These are phyloP conservation scores for Tragelaphus eurycerus DNA, from an alignment of 2,797 vertebrate genomes.

Conservation along the genomic window DNA sequence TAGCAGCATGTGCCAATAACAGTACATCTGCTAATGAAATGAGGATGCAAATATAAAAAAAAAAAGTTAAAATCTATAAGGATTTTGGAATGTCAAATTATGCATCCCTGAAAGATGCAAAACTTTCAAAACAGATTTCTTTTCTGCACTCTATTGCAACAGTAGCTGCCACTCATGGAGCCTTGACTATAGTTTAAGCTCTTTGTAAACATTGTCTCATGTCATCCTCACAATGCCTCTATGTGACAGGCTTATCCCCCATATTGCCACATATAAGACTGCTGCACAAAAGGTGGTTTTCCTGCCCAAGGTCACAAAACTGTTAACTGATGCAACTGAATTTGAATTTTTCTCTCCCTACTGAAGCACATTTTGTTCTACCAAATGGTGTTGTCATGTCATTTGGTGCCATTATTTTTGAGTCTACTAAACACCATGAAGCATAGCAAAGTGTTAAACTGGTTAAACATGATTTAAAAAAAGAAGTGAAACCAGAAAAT, in stretches of 20 bases:
- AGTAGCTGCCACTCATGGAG: neutral
- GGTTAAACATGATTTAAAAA: neutral
- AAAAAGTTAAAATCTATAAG: neutral
- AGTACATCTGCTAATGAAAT: slow-evolving; percentile 47
- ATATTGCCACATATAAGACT: neutral
- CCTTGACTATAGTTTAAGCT: fast-evolving
- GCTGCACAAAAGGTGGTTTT: neutral
- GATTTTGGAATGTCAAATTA: slow-evolving; percentile 31
- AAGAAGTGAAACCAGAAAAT: neutral
- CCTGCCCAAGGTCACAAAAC: neutral
- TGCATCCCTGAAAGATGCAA: neutral
- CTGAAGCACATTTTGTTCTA: neutral
- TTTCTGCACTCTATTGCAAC: neutral
- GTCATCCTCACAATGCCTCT: too few species aligned
- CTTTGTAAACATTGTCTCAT: neutral
- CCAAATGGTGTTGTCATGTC: neutral
- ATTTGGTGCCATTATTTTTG: neutral
- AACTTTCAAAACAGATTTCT: neutral
- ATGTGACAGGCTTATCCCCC: neutral
- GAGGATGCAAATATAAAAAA: slow-evolving; percentile 25
- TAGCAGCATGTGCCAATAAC: neutral
- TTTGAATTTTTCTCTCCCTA: neutral
- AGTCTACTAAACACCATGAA: neutral
- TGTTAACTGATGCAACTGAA: neutral
- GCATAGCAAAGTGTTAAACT: neutral